Base-by-base conservation (phyloP, 2,888 invertebrate genomes). In the Drosophila kokeensis region DNA sequence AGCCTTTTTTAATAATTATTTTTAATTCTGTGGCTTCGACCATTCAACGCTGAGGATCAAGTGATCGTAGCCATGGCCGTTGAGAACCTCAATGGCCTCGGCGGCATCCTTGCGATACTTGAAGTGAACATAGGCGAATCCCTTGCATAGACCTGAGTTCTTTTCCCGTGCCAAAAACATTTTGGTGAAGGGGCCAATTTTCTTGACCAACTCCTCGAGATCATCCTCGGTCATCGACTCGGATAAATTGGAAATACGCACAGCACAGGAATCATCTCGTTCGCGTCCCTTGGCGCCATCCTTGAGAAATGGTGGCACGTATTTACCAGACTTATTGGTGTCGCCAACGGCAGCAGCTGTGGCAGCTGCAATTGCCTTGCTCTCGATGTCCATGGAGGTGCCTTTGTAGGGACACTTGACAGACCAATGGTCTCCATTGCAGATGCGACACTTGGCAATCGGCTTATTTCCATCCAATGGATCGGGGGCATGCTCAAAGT, bases 41-140 rank as follows among this genome's bases (percentile, higher is more conserved):
- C 99, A 99, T 94, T 99, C 99, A 21, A 99, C 99, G 93, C 96
- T 98, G 58, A 99, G 94, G 93, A 99, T 99, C 83, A 99, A 95
- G 94, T 99, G 99, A 94, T 99, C 99, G 92, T 99, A 99, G 78
- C 99, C 99, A 92, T 97, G 97, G 0, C 99, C 99, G 91, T 99
- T 96, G 30, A 99, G 95, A 60, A 95, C 95, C 71, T 95, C 94
- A 90, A 99, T 99, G 67, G 99, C 99, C 84, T 96, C 95, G 5
- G 97, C 97, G 52, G 99, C 99, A 94, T 98, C 98, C 87, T 96
- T 96, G 86, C 97, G 95, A 82, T 96, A 96, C 93, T 97, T 97
- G 94, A 98, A 99, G 92, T 99, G 99, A 70, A 99, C 98, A 93
- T 99, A 99, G 11, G 99, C 99, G 93, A 99, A 99, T 73, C 99